Evolutionary conservation across 1,140 invertebrate genomes (phyloP).

Genomic region (Plutomurus gul): DNA sequence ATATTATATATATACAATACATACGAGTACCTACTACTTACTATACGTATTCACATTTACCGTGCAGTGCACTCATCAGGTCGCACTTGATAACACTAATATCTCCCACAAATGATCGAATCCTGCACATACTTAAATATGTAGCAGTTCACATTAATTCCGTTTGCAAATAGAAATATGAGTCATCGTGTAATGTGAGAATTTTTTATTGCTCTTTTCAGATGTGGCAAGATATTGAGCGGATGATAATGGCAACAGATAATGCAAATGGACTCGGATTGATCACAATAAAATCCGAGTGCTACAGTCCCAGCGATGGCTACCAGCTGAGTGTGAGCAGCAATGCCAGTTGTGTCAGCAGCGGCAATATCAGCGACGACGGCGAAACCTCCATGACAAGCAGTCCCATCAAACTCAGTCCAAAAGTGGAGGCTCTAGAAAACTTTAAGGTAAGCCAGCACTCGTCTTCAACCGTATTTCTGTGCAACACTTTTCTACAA

Average conservation of each 20-base stretch:
- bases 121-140: too few relatives aligned
- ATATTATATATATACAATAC: not conserved
- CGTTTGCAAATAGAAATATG: too few relatives aligned
- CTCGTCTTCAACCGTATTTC: not conserved
- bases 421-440: not conserved
- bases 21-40: not conserved
- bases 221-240: conserved; percentile 64
- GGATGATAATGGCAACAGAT: conserved; percentile 57
- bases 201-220: conserved; percentile 54
- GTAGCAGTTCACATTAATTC: too few relatives aligned
- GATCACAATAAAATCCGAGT: conserved; percentile 43
- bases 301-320: not conserved
- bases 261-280: conserved; percentile 35
- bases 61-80: too few relatives aligned
- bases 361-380: not conserved
- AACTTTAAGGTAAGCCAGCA: not conserved
- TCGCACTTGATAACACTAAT: too few relatives aligned
- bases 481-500: not conserved
- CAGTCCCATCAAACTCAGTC: conserved; percentile 15
- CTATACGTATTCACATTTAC: too few relatives aligned
- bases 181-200: not conserved
- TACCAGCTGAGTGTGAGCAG: not conserved
- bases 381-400: not conserved
- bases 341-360: conserved; percentile 1
- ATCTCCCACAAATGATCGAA: too few relatives aligned